Evolutionary conservation across 1,140 invertebrate species (phyloP).

Genomic region (Cheumatopsyche charites): DNA sequence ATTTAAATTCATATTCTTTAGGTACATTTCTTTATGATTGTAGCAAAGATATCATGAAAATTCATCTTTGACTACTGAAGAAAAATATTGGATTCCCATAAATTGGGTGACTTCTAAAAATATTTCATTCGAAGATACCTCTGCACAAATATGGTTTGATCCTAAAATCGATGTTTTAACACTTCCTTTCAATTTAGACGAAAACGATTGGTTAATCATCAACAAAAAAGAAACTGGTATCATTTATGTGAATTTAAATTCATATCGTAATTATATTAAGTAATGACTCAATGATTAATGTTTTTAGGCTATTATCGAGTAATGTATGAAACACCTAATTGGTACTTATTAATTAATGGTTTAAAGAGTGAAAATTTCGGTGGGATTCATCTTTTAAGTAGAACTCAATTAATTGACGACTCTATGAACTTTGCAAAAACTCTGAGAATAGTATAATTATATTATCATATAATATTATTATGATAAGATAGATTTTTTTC

Average conservation of each 20-base stretch:
- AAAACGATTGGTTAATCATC: conserved; percentile 64
- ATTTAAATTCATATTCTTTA: neutral
- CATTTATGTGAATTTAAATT: too few relatives aligned
- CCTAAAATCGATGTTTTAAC: conserved; percentile 33
- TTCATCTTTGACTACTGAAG: neutral
- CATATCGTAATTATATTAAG: too few relatives aligned
- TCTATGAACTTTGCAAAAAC: conserved; percentile 69
- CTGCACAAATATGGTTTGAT: conserved; percentile 52
- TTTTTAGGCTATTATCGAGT: conserved; percentile 67
- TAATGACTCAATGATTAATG: too few relatives aligned
- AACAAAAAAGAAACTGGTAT: conserved; percentile 69
- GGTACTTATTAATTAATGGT: conserved; percentile 56
- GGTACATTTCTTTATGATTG: neutral
- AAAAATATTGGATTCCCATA: conserved; percentile 56
- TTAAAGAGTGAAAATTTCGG: conserved; percentile 53
- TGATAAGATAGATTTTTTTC: too few relatives aligned
- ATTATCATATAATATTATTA: neutral
- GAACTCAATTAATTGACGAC: conserved; percentile 81
- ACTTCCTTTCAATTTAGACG: conserved; percentile 49
- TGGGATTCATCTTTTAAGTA: conserved; percentile 70
- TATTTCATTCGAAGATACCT: conserved; percentile 54
- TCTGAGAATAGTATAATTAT: conserved; percentile 56
- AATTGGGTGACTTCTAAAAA: conserved; percentile 56
- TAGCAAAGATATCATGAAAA: conserved; percentile 12
- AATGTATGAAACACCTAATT: conserved; percentile 64